Evolutionary conservation across 2,797 vertebrate species (phyloP), one percentile per base, ranked within the genome.

Genomic region (Sebastes oblongus): DNA sequence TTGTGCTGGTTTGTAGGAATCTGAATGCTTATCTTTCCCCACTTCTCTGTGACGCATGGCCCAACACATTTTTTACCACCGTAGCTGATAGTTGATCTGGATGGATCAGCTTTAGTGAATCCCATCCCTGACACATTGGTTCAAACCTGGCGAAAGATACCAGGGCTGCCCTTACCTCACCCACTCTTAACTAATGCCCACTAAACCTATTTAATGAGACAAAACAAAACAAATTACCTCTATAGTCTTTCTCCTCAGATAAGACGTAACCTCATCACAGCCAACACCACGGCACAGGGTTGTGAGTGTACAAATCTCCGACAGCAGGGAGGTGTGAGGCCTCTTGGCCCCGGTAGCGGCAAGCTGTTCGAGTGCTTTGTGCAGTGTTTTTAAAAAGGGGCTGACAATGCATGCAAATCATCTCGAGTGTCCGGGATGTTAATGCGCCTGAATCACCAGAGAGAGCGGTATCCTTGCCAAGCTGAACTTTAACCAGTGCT

Each of bases 371-470:
- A 88, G 84, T 90, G 91, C 90, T 91, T 90, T 87, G 88, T 85
- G 80, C 56, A 83, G 86, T 88, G 91, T 92, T 91, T 91, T 83
- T 3, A 42, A 46, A 81, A 91, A 92, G 89, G 83, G 85, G 79
- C 91, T 93, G 91, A 92, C 92, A 91, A 85, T 89, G 92, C 91
- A 93, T 93, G 90, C 90, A 89, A 93, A 92, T 93, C 90, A 91
- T 88, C 89, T 72, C 65, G 82, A 88, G 85, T 88, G 89, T 94
- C 92, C 90, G 54, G 89, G 89, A 89, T 93, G 91, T 86, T 93
- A 92, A 93, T 92, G 90, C 39, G 72, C 46, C 77, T 32, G 78
- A 93, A 86, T 90, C 89, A 89, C 88, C 84, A 61, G 87, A 88
- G 87, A 88, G 94, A 93, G 87, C 85, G 76, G 73, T 62, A 75